Conservation (phyloP, 2,113 vertebrate genomes). For the Paraplagusia blochii region DNA sequence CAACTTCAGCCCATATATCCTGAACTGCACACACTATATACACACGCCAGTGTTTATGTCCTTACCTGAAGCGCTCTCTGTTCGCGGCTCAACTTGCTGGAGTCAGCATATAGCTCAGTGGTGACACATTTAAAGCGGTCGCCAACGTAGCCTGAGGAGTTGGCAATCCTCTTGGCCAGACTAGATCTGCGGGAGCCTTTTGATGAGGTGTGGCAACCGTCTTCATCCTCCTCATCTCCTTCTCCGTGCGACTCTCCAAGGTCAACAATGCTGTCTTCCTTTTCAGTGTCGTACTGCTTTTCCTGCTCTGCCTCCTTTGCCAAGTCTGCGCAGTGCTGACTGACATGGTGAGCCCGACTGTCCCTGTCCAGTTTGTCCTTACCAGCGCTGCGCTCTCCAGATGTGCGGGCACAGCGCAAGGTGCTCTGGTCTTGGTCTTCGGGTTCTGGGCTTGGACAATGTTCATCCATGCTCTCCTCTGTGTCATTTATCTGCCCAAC, state of each 20-base stretch:
- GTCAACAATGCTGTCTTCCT: conserved; percentile 67
- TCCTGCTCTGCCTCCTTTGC: conserved; percentile 41
- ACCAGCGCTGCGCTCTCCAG: conserved; percentile 63
- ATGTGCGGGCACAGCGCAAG: conserved; percentile 71
- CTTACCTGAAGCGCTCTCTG: conserved; percentile 98
- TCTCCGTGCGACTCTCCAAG: conserved; percentile 69
- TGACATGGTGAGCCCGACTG: conserved; percentile 7
- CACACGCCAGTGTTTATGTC: conserved; percentile 19
- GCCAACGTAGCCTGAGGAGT: conserved; percentile 96
- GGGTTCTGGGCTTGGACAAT: conserved; percentile 48
- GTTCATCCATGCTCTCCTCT: conserved; percentile 57
- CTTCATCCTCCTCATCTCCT: conserved; percentile 71
- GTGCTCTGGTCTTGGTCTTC: conserved; percentile 71
- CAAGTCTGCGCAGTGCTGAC: conserved; percentile 45
- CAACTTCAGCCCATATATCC: conserved; percentile 21
- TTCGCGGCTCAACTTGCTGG: conserved; percentile 96
- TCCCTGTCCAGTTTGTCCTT: conserved; percentile 53
- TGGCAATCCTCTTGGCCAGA: conserved; percentile 94
- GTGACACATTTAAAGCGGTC: conserved; percentile 98
- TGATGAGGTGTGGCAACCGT: conserved; percentile 62
- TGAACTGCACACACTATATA: conserved; percentile 16
- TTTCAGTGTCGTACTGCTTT: conserved; percentile 32
- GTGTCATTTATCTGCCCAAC: conserved; percentile 17
- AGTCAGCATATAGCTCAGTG: conserved; percentile 95
- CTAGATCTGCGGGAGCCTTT: conserved; percentile 80